A percentile compares a stretch with the other conserved stretches of the same genome.
Conservation (phyloP, 2,797 vertebrate genomes). For the Melanotaenia parkinsoni region DNA sequence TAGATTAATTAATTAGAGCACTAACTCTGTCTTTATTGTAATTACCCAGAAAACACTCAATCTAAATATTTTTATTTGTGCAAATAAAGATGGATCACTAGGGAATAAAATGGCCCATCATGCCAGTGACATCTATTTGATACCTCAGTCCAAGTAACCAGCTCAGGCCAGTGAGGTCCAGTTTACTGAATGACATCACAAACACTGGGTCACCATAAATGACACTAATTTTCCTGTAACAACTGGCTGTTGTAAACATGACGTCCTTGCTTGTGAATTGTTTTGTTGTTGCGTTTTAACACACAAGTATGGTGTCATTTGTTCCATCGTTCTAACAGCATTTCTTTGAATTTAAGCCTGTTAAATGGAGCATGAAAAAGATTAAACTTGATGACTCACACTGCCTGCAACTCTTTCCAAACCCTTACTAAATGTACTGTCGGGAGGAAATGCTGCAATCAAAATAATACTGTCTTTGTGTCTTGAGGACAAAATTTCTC, state of each 20-base stretch:
- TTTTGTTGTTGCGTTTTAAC: constrained; percentile 15
- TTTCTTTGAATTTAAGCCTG: constrained; percentile 44
- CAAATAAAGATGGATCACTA: neutral
- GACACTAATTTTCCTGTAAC: constrained; percentile 14
- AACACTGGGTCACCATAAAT: constrained; percentile 17
- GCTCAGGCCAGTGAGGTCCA: neutral
- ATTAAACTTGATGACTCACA: constrained; percentile 47
- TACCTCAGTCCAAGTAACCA: neutral
- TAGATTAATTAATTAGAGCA: neutral
- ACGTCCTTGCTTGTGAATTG: constrained; percentile 10
- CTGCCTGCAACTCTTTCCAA: constrained; percentile 35
- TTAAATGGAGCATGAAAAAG: constrained; percentile 56
- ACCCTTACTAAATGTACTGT: constrained; percentile 38
- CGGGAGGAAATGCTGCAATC: constrained; percentile 7
- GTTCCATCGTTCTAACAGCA: constrained; percentile 21
- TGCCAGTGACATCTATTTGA: constrained; percentile 7
- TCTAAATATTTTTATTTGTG: neutral
- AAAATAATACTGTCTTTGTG: constrained; percentile 7
- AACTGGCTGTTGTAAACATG: constrained; percentile 36
- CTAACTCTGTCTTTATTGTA: neutral
- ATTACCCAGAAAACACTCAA: neutral
- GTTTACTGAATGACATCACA: constrained; percentile 1
- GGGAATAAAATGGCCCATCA: neutral
- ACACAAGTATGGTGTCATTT: constrained; percentile 29
- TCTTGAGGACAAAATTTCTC: constrained; percentile 2